Evolutionary conservation across 2,888 invertebrate species (phyloP).

Genomic region (Aphidoletes aphidimyza): DNA sequence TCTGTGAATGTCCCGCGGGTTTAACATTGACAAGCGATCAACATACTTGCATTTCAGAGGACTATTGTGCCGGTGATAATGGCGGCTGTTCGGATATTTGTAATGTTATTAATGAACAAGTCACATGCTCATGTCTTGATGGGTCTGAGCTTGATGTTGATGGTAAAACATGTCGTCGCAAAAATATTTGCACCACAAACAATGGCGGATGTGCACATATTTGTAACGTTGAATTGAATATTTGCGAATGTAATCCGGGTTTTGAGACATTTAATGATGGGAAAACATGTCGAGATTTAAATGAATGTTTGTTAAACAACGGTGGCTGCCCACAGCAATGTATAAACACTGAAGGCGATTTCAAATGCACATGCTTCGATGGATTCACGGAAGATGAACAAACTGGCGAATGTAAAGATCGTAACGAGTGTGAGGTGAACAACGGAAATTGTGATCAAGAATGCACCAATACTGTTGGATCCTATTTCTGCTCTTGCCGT

Average conservation of each 20-base stretch:
- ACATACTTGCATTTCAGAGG: slow-evolving; percentile 63
- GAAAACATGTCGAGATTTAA: slow-evolving; percentile 64
- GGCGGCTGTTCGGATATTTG: slow-evolving; percentile 71
- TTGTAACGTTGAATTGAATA: slow-evolving; percentile 67
- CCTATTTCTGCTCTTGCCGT: slow-evolving; percentile 68
- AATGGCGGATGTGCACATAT: slow-evolving; percentile 74
- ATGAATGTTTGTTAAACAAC: slow-evolving; percentile 68
- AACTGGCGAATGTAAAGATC: slow-evolving; percentile 67
- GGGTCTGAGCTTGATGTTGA: slow-evolving; percentile 66
- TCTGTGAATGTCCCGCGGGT: slow-evolving; percentile 69
- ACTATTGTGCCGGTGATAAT: slow-evolving; percentile 68
- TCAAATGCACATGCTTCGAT: slow-evolving; percentile 66
- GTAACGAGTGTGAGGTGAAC: slow-evolving; percentile 67
- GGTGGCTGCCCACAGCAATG: slow-evolving; percentile 62
- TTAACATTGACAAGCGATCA: slow-evolving; percentile 62
- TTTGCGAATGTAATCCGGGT: slow-evolving; percentile 69
- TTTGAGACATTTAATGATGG: slow-evolving; percentile 62
- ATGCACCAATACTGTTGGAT: slow-evolving; percentile 66
- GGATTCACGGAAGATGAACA: slow-evolving; percentile 64
- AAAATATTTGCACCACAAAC: slow-evolving; percentile 69
- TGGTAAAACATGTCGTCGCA: slow-evolving; percentile 65
- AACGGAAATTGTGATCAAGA: slow-evolving; percentile 61
- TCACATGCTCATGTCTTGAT: slow-evolving; percentile 64
- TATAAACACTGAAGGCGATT: slow-evolving; percentile 65
- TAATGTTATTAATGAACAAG: slow-evolving; percentile 61